Evolutionary conservation across 2,113 vertebrate species (phyloP), one percentile per base, ranked within the genome.

Genomic region (Eudorcas thomsonii): DNA sequence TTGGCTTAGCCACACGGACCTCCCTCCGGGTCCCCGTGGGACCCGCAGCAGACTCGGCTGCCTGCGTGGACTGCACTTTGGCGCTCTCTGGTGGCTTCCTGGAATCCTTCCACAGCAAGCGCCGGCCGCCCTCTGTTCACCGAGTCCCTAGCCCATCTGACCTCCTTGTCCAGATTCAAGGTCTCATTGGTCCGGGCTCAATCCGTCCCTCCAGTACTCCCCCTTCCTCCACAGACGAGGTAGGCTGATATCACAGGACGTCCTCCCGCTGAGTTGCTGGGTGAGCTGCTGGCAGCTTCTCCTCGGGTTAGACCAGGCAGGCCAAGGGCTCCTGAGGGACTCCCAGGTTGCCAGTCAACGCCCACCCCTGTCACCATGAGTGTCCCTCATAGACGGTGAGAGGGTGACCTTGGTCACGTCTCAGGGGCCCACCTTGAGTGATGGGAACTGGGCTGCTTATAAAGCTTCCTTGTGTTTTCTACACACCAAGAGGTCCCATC

Each of bases 1-100:
- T 33, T 54, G n/a, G n/a, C 85, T 71, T 23, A 3, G 59, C 16
- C n/a, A 3, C 21, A 50, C 43, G 33, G 30, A 77, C 12, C 78
- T 28, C 2, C 3, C 13, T 14, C 28, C 50, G 11, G 0, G 48
- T 50, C 48, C 12, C 13, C 12, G 48, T 1, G 3, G 0, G 48
- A 62, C n/a, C 13, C 21, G 3, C 52, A 59, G 33, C 48, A 2
- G 7, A 33, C 0, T 6, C 36, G 0, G 2, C 80, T 17, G 1
- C 3, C 28, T 0, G 30, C 2, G 0, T 19, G 9, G 2, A 17
- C 33, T 82, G 81, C 1, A 9, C 88, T 89, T 80, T 93, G 78
- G 90, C 55, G 93, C 93, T 91, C 93, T 87, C 97, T 97, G 82
- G 81, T 89, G 97, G 85, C 25, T 54, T 26, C 39, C 5, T 0